Evolutionary conservation across 2,113 vertebrate species (phyloP).

Genomic region (Strix aluco): DNA sequence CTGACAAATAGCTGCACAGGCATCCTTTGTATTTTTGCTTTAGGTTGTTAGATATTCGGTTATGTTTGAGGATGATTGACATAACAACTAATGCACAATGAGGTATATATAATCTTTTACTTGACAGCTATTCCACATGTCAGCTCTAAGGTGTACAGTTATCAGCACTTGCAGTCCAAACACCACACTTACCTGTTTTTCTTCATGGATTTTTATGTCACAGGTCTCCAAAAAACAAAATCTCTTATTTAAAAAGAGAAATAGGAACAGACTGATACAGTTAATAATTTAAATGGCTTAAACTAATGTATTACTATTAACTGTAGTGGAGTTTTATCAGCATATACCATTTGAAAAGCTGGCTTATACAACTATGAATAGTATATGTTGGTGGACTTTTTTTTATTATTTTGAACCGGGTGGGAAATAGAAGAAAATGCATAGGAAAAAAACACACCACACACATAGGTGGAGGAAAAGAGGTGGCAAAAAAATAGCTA

Average conservation of each 20-base stretch:
- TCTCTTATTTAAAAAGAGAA: not conserved
- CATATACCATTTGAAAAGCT: not conserved
- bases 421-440: not conserved
- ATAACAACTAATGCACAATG: not conserved
- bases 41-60: not conserved
- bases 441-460: fast-evolving
- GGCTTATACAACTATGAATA: not conserved
- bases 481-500: not conserved
- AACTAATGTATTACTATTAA: not conserved
- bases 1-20: not conserved
- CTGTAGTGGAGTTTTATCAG: not conserved
- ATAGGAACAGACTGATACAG: not conserved
- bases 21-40: not conserved
- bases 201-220: not conserved
- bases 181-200: not conserved
- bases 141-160: not conserved
- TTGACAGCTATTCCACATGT: not conserved
- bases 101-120: not conserved
- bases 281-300: not conserved
- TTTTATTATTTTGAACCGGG: not conserved
- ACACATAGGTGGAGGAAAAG: not conserved
- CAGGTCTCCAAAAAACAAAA: not conserved
- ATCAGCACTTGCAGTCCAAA: not conserved
- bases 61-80: not conserved
- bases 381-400: not conserved